Conservation (phyloP, 2,888 invertebrate species). For the Melieria picta region DNA sequence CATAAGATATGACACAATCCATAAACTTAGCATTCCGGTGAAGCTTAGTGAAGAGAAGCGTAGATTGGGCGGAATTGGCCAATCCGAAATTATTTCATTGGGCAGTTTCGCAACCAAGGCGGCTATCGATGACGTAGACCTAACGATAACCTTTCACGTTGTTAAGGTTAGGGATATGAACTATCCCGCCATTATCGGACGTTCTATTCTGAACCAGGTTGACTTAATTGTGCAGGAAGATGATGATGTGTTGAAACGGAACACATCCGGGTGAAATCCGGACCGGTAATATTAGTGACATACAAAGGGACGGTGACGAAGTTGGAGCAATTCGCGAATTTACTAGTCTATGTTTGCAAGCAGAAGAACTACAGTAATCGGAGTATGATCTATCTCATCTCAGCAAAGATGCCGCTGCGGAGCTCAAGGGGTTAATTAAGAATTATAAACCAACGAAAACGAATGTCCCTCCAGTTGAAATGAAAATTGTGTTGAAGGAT, state of each 20-base stretch:
- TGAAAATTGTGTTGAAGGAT: neutral
- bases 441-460: neutral
- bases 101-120: neutral
- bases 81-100: neutral
- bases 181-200: neutral
- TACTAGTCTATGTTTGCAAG: neutral
- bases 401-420: neutral
- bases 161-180: conserved; percentile 8
- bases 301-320: neutral
- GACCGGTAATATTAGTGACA: neutral
- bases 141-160: neutral
- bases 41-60: neutral
- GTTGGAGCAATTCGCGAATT: neutral
- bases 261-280: neutral
- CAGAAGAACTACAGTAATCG: neutral
- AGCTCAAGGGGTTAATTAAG: neutral
- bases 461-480: neutral
- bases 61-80: neutral
- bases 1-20: neutral
- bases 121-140: neutral
- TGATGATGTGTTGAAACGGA: neutral
- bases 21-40: neutral
- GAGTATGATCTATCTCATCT: conserved; percentile 7
- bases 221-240: conserved; percentile 10
- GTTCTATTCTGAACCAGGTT: conserved; percentile 11